Base-by-base conservation (phyloP, 2,888 invertebrate species). In the Digitonthophagus gazella region DNA sequence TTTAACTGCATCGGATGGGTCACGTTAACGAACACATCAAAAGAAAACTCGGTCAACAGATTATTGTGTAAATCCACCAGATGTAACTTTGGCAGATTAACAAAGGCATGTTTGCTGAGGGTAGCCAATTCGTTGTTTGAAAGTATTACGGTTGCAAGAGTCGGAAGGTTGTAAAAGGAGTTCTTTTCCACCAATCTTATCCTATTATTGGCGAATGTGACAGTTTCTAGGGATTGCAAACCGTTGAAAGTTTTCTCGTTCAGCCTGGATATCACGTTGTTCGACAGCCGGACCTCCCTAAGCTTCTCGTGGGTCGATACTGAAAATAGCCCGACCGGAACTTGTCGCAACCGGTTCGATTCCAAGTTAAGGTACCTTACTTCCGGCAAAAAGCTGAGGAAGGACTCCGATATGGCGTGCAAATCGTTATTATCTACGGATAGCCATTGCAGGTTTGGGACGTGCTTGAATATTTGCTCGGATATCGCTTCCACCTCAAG, bases 341-440 rank as follows among this genome's bases (percentile, higher is more conserved):
- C 84, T 58, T 87, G 85, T 71, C 90, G 88, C 8, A 96, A 85
- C 76, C 91, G 88, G 83, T 96, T 96, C 67, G 93, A 93, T 78
- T 95, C 95, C 77, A 96, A 84, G 82, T 95, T 95, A 69, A 95
- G 85, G 83, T 95, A 95, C 78, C 91, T 91, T 19, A 93, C 80
- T 77, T 89, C 89, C 4, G 86, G 86, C 80, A 92, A 88, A 65
- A 88, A 85, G 70, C 89, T 88, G 56, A 94, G 86, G 3, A 92
- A 90, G n/a, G 90, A 88, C 57, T 90, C 85, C 67, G 90, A 88
- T 14, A 95, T 84, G 11, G 87, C 86, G 79, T 92, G 90, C 75
- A 95, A 89, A 79, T 93, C 93, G 78, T 96, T 96, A 83, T 95
- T 94, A 81, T 96, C 95, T 77, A 95, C 84, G 0, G 94, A 93